These are phyloP conservation scores for Lysiphlebus fabarum DNA, from an alignment of 1,140 invertebrate species.

Conservation along the genomic window DNA sequence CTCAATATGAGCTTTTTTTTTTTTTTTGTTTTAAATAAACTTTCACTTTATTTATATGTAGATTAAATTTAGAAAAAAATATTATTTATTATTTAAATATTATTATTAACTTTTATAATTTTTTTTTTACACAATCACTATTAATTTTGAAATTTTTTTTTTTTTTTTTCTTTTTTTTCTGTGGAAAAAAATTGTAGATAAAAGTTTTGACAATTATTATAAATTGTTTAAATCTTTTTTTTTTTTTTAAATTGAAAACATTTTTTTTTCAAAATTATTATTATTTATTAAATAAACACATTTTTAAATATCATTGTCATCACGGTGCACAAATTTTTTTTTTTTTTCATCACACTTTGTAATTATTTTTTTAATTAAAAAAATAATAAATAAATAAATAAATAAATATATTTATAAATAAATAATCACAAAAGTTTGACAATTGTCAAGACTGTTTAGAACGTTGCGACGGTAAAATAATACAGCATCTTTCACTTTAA, in stretches of 20 bases:
- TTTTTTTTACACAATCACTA: too few species aligned
- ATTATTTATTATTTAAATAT: too few species aligned
- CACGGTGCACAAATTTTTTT: background rate
- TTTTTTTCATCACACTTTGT: background rate
- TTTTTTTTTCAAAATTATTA: too few species aligned
- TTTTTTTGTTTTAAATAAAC: background rate
- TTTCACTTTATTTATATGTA: background rate
- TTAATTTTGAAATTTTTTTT: too few species aligned
- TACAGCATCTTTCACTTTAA: conserved; percentile 11
- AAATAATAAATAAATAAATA: background rate
- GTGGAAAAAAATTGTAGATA: too few species aligned
- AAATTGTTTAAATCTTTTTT: too few species aligned
- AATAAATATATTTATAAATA: background rate
- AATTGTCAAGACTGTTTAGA: background rate
- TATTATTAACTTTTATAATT: too few species aligned
- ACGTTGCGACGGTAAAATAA: conserved; percentile 12
- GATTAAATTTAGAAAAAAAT: too few species aligned
- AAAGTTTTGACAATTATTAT: too few species aligned
- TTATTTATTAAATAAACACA: background rate
- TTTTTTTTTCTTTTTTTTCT: too few species aligned
- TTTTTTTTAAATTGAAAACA: too few species aligned
- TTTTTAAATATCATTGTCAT: background rate
- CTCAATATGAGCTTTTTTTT: background rate
- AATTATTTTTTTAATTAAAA: background rate
- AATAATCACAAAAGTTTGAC: conserved; percentile 3